These are phyloP conservation scores for Lasius fuliginosus DNA, from an alignment of 2,888 invertebrate genomes.

Conservation along the genomic window DNA sequence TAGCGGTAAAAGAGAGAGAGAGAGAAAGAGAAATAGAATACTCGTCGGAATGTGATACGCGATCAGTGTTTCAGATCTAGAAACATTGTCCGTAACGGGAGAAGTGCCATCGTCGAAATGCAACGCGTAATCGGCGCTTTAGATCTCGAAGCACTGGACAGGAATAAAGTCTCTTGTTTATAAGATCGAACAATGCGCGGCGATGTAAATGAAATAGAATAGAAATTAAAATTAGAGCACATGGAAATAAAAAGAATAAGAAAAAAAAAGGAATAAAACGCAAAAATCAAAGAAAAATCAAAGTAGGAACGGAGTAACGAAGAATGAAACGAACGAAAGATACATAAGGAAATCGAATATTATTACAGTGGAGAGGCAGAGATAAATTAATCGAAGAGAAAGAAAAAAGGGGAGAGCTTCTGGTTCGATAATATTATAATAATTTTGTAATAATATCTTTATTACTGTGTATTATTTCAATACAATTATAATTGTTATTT, in stretches of 20 bases:
- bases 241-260: not conserved
- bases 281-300: not conserved
- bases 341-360: conserved; percentile 25
- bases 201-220: not conserved
- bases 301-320: not conserved
- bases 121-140: conserved; percentile 38
- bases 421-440: not conserved
- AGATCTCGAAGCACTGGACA: conserved; percentile 18
- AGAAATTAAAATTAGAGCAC: not conserved
- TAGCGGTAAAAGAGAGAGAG: conserved; percentile 6
- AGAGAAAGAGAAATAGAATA: not conserved
- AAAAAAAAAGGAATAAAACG: not conserved
- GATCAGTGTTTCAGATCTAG: conserved; percentile 44
- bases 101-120: conserved; percentile 41
- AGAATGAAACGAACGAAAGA: not conserved
- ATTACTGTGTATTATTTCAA: not conserved
- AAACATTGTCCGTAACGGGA: conserved; percentile 22
- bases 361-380: not conserved
- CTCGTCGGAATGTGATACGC: conserved; percentile 42
- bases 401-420: not conserved
- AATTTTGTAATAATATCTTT: conserved; percentile 29
- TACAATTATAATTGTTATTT: conserved; percentile 9
- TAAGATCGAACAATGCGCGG: not conserved
- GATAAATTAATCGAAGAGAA: conserved; percentile 14
- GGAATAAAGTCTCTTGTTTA: not conserved